Conservation (phyloP, 2,888 invertebrate species). For the Amphiduros pacificus region DNA sequence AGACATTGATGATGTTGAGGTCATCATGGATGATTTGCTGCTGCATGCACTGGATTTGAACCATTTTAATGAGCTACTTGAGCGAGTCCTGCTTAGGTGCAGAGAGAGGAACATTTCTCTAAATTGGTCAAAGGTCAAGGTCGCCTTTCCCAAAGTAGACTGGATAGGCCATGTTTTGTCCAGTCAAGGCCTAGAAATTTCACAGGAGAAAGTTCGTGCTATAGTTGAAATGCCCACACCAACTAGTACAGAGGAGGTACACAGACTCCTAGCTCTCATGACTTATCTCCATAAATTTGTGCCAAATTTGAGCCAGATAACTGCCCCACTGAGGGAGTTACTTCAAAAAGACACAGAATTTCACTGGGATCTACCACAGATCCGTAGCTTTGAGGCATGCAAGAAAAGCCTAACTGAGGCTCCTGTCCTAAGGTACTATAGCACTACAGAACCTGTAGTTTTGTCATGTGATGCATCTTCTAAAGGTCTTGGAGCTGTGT, state of each 20-base stretch:
- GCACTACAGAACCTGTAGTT: conserved; percentile 4
- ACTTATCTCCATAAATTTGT: neutral
- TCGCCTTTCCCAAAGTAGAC: too few relatives aligned
- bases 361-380: neutral
- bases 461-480: conserved; percentile 2
- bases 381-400: neutral
- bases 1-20: neutral
- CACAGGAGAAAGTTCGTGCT: conserved; percentile 26
- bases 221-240: conserved; percentile 26
- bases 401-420: neutral
- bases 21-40: conserved; percentile 6
- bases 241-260: conserved; percentile 1
- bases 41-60: neutral
- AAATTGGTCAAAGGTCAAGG: conserved; percentile 1
- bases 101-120: neutral
- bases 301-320: neutral
- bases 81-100: neutral
- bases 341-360: neutral
- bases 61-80: neutral
- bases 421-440: conserved; percentile 17
- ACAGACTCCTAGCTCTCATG: neutral
- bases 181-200: conserved; percentile 21
- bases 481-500: conserved; percentile 13
- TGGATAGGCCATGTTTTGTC: conserved; percentile 30
- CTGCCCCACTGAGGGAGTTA: neutral